Base-by-base conservation (phyloP, 2,113 vertebrate genomes). In the Epinephelus moara region DNA sequence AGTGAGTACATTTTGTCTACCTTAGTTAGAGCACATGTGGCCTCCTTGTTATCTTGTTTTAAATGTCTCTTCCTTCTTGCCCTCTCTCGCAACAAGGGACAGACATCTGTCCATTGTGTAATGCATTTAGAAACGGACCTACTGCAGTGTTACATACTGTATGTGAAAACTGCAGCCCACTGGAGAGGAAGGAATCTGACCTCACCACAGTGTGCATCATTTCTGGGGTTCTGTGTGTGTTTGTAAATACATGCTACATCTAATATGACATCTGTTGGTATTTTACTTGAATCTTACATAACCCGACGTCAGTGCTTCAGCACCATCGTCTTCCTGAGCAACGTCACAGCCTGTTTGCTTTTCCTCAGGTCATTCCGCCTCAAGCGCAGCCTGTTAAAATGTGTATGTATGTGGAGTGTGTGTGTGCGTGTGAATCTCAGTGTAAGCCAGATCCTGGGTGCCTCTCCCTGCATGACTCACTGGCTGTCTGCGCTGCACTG, bases 401-500 rank as follows among this genome's bases (percentile, higher is more conserved):
- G 53, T 64, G 64, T 25, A n/a, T 80, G 77, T 57, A 25, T 82
- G 71, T 76, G 9, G 23, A 9, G 5, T 37, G 56, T 62, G 73
- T 45, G 23, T 57, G 56, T 37, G 17, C 37, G 60, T 79, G 80
- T 63, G 64, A 3, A 75, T 85, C 45, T 68, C 49, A 42, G 62
- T 67, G 60, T 80, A 61, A 85, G 79, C 82, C 68, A 87, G 82
- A 86, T 89, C 69, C 75, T 69, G 75, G 68, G 64, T 77, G 88
- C 82, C 88, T 90, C 89, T 88, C 88, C 78, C 89, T 86, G 81
- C 88, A 81, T 95, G 94, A 95, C 83, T 95, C 94, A 95, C 85
- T 63, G 67, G 79, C 79, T 90, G 87, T 89, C 88, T 81, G 80
- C 30, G 60, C 86, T 74, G 77, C 80, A 57, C 89, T 75, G 47